Conservation (phyloP, 1,140 invertebrate species). For the Aphelenchoides avenae region DNA sequence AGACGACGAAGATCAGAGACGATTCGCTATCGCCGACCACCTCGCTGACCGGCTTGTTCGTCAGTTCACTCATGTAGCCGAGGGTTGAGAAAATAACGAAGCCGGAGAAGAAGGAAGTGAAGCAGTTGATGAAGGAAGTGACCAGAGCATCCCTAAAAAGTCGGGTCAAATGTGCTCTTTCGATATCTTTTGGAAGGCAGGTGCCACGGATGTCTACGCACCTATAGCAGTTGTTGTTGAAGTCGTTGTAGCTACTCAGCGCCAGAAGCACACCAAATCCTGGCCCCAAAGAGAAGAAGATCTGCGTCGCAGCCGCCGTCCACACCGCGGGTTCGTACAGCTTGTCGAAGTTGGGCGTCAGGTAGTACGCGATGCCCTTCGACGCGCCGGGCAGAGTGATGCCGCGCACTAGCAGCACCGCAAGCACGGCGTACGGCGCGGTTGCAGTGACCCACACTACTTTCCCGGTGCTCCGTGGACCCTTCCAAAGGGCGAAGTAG, state of each 20-base stretch:
- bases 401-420: constrained; percentile 81
- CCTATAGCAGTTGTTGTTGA: constrained; percentile 67
- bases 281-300: constrained; percentile 67
- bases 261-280: constrained; percentile 66
- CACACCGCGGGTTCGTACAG: constrained; percentile 72
- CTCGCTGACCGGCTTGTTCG: constrained; percentile 70
- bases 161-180: too few relatives aligned
- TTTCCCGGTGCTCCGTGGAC: constrained; percentile 89
- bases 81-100: constrained; percentile 95
- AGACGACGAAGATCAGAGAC: constrained; percentile 55
- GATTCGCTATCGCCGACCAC: constrained; percentile 61
- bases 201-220: too few relatives aligned
- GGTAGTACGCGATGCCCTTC: constrained; percentile 84
- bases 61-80: constrained; percentile 83
- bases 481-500: constrained; percentile 97
- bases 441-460: constrained; percentile 93
- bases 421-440: constrained; percentile 82
- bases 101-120: constrained; percentile 91
- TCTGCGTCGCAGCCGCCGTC: constrained; percentile 67
- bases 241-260: constrained; percentile 66
- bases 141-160: constrained; percentile 91
- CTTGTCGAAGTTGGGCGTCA: constrained; percentile 88
- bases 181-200: too few relatives aligned
- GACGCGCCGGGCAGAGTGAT: constrained; percentile 77
- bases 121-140: constrained; percentile 86